Evolutionary conservation across 2,888 invertebrate genomes (phyloP).

Genomic region (Pedicia rivosa): DNA sequence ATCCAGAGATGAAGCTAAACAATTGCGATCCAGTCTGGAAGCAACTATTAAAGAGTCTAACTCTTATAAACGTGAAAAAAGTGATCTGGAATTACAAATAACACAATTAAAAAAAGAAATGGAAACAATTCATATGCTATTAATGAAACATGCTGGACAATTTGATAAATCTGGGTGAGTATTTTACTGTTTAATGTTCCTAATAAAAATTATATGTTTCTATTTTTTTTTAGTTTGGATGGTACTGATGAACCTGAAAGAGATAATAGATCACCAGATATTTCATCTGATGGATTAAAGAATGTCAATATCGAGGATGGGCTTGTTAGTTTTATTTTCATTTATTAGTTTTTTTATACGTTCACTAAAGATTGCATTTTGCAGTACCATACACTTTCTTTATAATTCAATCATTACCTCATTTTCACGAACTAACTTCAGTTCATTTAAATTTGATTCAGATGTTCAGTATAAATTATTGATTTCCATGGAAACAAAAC

Average conservation of each 20-base stretch:
- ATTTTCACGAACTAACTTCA: no score
- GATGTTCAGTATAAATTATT: no score
- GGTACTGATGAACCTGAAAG: slow-evolving; percentile 27
- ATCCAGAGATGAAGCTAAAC: slow-evolving; percentile 78
- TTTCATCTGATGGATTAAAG: slow-evolving; percentile 30
- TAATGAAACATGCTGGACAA: slow-evolving; percentile 53
- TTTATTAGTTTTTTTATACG: not conserved
- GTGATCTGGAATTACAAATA: slow-evolving; percentile 60
- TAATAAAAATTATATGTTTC: not conserved
- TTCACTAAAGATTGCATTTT: not conserved
- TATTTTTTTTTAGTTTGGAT: slow-evolving; percentile 11
- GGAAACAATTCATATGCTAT: slow-evolving; percentile 53
- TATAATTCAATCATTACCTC: no score
- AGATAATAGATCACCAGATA: slow-evolving; percentile 29
- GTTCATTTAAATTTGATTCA: no score
- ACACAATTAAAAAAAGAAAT: slow-evolving; percentile 63
- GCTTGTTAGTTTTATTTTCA: slow-evolving; percentile 18
- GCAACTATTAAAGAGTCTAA: slow-evolving; percentile 57
- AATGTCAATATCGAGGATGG: slow-evolving; percentile 32
- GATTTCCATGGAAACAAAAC: no score
- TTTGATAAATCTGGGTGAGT: slow-evolving; percentile 35
- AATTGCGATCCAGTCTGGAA: slow-evolving; percentile 66
- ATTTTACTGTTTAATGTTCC: not conserved
- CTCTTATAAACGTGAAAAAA: slow-evolving; percentile 58
- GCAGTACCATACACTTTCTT: no score